Evolutionary conservation across 2,888 invertebrate genomes (phyloP), one percentile per base, ranked within the genome.

Genomic region (Parapristionchus giblindavisi): DNA sequence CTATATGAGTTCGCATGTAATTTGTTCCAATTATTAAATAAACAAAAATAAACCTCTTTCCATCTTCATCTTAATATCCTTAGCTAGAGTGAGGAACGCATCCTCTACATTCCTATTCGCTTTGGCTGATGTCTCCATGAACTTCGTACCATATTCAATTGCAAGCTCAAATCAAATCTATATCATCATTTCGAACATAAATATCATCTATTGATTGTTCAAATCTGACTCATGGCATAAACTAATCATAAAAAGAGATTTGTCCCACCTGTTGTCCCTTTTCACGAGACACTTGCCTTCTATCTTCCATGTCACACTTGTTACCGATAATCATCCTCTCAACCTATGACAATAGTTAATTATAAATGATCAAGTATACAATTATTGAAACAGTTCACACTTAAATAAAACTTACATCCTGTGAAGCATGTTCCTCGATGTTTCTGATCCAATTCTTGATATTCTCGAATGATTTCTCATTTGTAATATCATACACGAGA

Each of bases 381-480:
- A 71, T n/a, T 1, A 68, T 58, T 32, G 51, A 14, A 29, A 43
- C n/a, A n/a, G n/a, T n/a, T n/a, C n/a, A n/a, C n/a, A 8, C 29
- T 27, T 48, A 48, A 29, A 48, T 3, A 36, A 40, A 8, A 48
- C 38, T 1, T 14, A 43, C 54, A 38, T 70, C 81, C 52, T 77
- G 75, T 0, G 80, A 71, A 5, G 71, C 71, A 58, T 71, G 71
- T 32, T 71, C 71, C 89, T 98, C 97, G 88, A 98, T 98, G 90
- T 98, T 98, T 86, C 97, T 91, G 84, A 99, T 96, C 98, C 98
- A 99, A 89, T 98, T 98, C 89, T 96, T 95, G 77, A 99, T 98
- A 89, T 98, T 98, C 90, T 98, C 96, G 90, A 98, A 99, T 95
- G 90, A 99, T 90, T 97, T 97, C 89, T 96, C 97, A 90, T 96